Conservation (phyloP, 2,888 invertebrate genomes). For the Standfussiana lucernea region DNA sequence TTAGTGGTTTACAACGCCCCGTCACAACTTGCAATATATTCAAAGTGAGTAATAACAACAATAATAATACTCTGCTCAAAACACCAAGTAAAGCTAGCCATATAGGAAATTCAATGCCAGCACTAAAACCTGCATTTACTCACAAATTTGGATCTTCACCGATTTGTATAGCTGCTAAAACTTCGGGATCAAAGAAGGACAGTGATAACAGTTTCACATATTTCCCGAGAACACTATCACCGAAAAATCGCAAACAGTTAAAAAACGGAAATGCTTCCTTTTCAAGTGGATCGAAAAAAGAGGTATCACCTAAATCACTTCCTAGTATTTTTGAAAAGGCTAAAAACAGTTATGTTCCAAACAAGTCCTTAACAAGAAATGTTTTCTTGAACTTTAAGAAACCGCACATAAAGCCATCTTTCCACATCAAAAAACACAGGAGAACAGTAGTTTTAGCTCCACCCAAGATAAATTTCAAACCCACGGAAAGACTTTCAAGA, state of each 20-base stretch:
- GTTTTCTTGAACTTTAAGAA: conserved; percentile 88
- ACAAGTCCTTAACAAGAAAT: conserved; percentile 86
- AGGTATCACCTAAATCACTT: conserved; percentile 79
- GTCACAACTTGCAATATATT: conserved; percentile 87
- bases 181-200: conserved; percentile 79
- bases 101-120: conserved; percentile 81
- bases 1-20: conserved; percentile 87
- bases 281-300: conserved; percentile 79
- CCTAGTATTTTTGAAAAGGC: conserved; percentile 86
- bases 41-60: conserved; percentile 87
- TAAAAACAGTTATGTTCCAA: conserved; percentile 86
- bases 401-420: conserved; percentile 84
- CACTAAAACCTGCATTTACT: conserved; percentile 84
- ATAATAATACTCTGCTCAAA: conserved; percentile 85
- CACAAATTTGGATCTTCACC: conserved; percentile 89
- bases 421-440: conserved; percentile 90
- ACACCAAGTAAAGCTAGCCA: conserved; percentile 81
- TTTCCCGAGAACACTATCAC: conserved; percentile 79
- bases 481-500: conserved; percentile 85
- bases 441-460: conserved; percentile 89
- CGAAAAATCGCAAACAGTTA: conserved; percentile 81
- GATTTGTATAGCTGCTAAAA: conserved; percentile 79
- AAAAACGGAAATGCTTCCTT: conserved; percentile 75
- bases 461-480: conserved; percentile 87
- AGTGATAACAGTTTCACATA: conserved; percentile 77